A percentile compares a stretch with the other conserved stretches of the same genome.
These are phyloP conservation scores for Platyscapa corneri DNA, from an alignment of 1,140 invertebrate species.

Conservation along the genomic window DNA sequence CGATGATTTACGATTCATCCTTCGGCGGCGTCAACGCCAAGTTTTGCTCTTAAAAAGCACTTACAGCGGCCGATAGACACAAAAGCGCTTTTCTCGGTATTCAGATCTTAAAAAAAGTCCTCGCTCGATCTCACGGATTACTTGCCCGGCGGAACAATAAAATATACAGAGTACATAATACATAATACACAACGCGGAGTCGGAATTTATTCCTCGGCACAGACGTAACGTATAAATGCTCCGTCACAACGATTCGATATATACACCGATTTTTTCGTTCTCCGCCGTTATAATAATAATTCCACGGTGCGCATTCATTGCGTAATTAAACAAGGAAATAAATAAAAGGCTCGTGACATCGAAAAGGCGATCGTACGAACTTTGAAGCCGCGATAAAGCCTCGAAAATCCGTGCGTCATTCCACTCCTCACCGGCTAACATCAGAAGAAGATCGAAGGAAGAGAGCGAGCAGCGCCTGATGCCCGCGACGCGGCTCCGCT, in stretches of 20 bases:
- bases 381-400: slow-evolving; percentile 39
- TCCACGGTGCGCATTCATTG: slow-evolving; percentile 40
- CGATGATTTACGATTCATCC: neutral
- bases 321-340: slow-evolving; percentile 50
- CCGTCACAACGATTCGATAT: slow-evolving; percentile 43
- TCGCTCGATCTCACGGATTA: slow-evolving; percentile 39
- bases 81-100: slow-evolving; percentile 37
- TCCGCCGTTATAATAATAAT: neutral
- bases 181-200: slow-evolving; percentile 6
- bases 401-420: slow-evolving; percentile 44
- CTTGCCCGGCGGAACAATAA: slow-evolving; percentile 20
- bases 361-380: slow-evolving; percentile 37
- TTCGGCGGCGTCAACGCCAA: neutral
- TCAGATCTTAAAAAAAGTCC: slow-evolving; percentile 6
- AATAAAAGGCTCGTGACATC: slow-evolving; percentile 46
- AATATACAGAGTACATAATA: slow-evolving; percentile 41
- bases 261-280: slow-evolving; percentile 19
- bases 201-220: slow-evolving; percentile 25
- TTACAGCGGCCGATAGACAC: neutral
- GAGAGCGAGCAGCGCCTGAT: neutral
- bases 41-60: slow-evolving; percentile 18
- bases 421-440: slow-evolving; percentile 25
- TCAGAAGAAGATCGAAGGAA: no score
- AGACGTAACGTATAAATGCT: slow-evolving; percentile 27
- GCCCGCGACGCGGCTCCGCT: neutral